Conservation (phyloP, 2,888 invertebrate species). For the Cyclophora punctaria region DNA sequence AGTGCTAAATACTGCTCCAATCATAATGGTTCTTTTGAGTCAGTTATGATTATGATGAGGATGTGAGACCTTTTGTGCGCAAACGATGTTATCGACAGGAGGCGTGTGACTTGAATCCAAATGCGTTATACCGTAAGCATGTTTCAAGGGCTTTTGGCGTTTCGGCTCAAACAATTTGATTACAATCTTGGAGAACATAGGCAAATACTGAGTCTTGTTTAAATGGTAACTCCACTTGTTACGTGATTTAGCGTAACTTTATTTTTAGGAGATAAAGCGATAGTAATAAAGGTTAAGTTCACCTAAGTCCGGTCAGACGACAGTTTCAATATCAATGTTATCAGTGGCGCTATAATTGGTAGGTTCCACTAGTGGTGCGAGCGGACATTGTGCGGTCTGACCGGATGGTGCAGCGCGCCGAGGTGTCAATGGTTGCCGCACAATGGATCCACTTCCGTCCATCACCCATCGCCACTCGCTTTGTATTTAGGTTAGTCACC, state of each 20-base stretch:
- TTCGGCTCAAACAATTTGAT: not conserved
- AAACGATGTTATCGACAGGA: slow-evolving; percentile 18
- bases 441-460: slow-evolving; percentile 68
- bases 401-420: slow-evolving; percentile 58
- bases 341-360: not conserved
- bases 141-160: slow-evolving; percentile 6
- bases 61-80: slow-evolving; percentile 14
- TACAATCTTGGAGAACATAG: not conserved
- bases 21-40: slow-evolving; percentile 7
- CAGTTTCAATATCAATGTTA: not conserved
- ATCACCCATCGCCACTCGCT: slow-evolving; percentile 48
- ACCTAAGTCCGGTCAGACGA: not conserved
- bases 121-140: slow-evolving; percentile 15
- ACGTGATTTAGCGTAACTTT: too few relatives aligned
- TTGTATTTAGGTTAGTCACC: slow-evolving; percentile 75
- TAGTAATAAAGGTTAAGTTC: not conserved
- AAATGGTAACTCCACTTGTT: too few relatives aligned
- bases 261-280: too few relatives aligned
- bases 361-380: slow-evolving; percentile 13
- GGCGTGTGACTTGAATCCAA: slow-evolving; percentile 25
- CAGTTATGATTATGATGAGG: slow-evolving; percentile 4
- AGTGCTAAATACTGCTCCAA: slow-evolving; percentile 44
- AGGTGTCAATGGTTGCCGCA: slow-evolving; percentile 73
- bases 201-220: too few relatives aligned
- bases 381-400: slow-evolving; percentile 36